Base-by-base conservation (phyloP, 2,797 vertebrate species). In the Atherinosoma microstoma region DNA sequence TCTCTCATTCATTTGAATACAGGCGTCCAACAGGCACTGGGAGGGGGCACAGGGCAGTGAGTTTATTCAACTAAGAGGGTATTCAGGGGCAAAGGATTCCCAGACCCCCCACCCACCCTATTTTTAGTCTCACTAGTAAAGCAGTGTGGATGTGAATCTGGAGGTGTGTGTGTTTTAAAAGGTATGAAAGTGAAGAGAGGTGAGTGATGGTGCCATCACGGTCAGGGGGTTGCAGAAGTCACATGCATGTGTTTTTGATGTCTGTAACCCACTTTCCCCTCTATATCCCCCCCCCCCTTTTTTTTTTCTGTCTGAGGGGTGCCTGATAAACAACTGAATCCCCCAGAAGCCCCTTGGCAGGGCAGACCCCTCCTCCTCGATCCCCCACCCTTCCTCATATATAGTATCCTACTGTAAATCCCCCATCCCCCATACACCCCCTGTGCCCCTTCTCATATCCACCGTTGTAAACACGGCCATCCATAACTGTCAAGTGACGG, bases 211-310 rank as follows among this genome's bases (percentile, higher is more conserved):
- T 73, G 70, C 34, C 73, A 78, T 75, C 62, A 24, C 49, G 69
- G 80, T 78, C 76, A 62, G 62, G 54, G 65, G 76, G 67, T 67
- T 32, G 1, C 22, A 30, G 82, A 82, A 91, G 87, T 88, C 85
- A 86, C 64, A 79, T 58, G 63, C 64, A 77, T 71, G 67, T 87
- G 86, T 90, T 91, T 88, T 89, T 86, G 58, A 79, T 83, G 90
- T 89, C 85, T 76, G 82, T 90, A 92, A 92, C 93, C 92, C 90
- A 93, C 90, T 93, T 93, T 91, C 88, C 80, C 74, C 71, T 75
- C 63, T 51, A 58, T 59, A 45, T 13, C 5, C n/a, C 58, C 49
- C 62, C 67, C 30, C 34, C 73, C 56, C 64, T 0, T 6, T 32
- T 32, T 32, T 32, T 49, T 78, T 84, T 82, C 84, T 87, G 86